Conservation (phyloP, 2,888 invertebrate genomes). For the Perizoma affinitatum region DNA sequence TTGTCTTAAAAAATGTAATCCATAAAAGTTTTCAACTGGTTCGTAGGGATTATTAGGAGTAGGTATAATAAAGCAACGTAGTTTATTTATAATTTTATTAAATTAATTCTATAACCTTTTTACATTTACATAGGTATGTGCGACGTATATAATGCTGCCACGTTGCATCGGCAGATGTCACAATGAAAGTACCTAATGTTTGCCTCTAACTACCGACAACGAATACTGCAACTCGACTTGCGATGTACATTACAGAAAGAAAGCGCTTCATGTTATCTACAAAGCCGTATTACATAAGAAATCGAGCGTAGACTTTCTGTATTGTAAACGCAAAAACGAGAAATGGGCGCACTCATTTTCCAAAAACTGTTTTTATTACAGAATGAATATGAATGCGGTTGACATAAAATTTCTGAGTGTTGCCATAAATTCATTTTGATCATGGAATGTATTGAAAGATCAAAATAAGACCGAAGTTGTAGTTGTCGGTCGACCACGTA, state of each 20-base stretch:
- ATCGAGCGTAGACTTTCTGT: constrained; percentile 22
- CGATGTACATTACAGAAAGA: constrained; percentile 26
- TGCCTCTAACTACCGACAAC: constrained; percentile 75
- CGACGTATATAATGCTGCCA: constrained; percentile 76
- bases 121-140: constrained; percentile 83
- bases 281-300: constrained; percentile 19
- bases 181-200: constrained; percentile 72
- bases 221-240: constrained; percentile 34
- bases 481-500: too few species aligned
- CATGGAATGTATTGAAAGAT: too few species aligned
- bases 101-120: constrained; percentile 83
- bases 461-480: too few species aligned
- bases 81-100: constrained; percentile 83
- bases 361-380: too few species aligned
- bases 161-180: constrained; percentile 56
- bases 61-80: constrained; percentile 15
- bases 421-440: too few species aligned
- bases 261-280: constrained; percentile 22
- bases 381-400: too few species aligned
- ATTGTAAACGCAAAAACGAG: constrained; percentile 4
- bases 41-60: background rate
- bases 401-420: too few species aligned
- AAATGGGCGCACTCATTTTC: constrained; percentile 10
- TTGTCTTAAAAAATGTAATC: too few species aligned
- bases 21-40: too few species aligned